Evolutionary conservation across 2,888 invertebrate species (phyloP), one percentile per base, ranked within the genome.

Genomic region (Colletes collaris): DNA sequence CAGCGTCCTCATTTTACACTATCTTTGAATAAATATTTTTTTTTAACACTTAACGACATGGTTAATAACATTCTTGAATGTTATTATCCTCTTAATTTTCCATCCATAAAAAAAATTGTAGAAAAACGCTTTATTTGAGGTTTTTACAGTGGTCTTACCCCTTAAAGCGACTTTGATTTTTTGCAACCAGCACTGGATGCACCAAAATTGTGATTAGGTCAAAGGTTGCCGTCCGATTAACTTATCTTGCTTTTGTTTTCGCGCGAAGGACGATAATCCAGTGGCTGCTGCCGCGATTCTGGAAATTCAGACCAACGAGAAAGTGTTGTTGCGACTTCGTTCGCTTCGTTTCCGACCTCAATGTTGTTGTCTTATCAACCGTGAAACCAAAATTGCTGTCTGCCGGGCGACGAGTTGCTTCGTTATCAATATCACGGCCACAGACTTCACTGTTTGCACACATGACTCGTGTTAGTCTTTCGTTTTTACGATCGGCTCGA

Each of bases 121-220:
- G 27, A 27, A 27, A 16, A 27, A 27, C 27, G 27, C 27, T 27
- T 27, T 27, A 27, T 27, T 27, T 27, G 1, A 27, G 27, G 2
- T 27, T 27, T 27, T 27, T 27, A 27, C 27, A 27, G 27, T 2
- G 2, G 27, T 27, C 27, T 27, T 27, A 27, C 27, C 27, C 27
- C 27, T 27, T 27, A 27, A 27, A 27, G 27, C 27, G 27, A 27
- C 27, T 50, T 16, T 10, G 13, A n/a, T 6, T 19, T 46, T 16
- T 19, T 6, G 27, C 27, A 27, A 19, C 44, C 16, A 49, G 6
- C 8, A 13, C 16, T 59, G 4, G 79, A 81, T 75, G 79, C 77
- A 79, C 76, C 71, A 79, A 79, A 86, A 83, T 81, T 76, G 80
- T 78, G 77, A 79, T 76, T 40, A 76, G 83, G 84, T 86, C 84